phyloP scores from a whole-genome alignment of 2,888 invertebrate species.

The Trachelus iudaicus region DNA sequence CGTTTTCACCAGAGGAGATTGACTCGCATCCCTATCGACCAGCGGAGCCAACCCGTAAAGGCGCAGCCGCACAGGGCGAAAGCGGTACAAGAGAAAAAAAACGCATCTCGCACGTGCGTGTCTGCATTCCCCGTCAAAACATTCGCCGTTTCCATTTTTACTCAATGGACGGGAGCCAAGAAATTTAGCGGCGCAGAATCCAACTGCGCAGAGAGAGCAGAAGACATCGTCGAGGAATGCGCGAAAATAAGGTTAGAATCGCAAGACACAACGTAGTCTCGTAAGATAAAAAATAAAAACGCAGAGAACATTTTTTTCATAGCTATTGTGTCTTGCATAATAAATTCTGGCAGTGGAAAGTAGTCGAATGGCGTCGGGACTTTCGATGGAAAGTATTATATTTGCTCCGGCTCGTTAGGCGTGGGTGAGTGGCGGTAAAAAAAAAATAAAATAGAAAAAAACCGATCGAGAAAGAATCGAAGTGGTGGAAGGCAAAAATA shows the following conservation, averaged over 20 bases:
- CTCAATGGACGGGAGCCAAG: background rate
- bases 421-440: background rate
- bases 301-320: background rate
- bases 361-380: background rate
- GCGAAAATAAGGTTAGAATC: background rate
- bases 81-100: background rate
- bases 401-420: slow-evolving; percentile 4
- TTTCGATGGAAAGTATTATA: slow-evolving; percentile 1
- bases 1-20: background rate
- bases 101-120: background rate
- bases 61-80: slow-evolving; percentile 20
- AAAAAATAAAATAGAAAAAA: background rate
- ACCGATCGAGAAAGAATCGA: background rate
- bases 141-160: background rate
- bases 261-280: background rate
- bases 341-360: background rate
- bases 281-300: background rate
- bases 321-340: background rate
- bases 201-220: background rate
- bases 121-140: background rate
- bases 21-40: slow-evolving; percentile 29
- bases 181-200: background rate
- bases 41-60: slow-evolving; percentile 16
- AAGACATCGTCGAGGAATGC: background rate
- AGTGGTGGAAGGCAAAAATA: background rate